These are phyloP conservation scores for Spisula solida DNA, from an alignment of 2,888 invertebrate genomes.

Conservation along the genomic window DNA sequence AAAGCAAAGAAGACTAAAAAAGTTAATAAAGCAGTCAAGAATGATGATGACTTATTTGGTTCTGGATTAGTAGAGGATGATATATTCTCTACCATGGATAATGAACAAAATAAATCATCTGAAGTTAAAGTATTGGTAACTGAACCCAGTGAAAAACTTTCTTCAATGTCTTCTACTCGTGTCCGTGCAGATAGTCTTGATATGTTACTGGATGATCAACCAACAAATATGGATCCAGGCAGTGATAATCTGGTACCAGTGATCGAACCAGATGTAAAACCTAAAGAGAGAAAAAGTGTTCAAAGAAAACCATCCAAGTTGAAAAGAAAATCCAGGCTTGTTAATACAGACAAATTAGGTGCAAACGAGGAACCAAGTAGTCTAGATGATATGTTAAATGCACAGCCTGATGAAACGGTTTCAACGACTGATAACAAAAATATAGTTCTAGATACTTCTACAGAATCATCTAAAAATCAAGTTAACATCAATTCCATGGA, in stretches of 20 bases:
- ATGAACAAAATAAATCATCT: background rate
- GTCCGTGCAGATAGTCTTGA: background rate
- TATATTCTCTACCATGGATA: background rate
- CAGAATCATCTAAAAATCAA: background rate
- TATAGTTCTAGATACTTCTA: background rate
- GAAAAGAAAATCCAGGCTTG: background rate
- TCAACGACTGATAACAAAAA: conserved; percentile 44
- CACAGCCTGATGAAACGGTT: conserved; percentile 57
- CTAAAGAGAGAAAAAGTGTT: background rate
- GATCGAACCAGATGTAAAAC: background rate
- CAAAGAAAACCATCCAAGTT: conserved; percentile 12
- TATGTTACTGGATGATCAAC: background rate
- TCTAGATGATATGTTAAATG: conserved; percentile 47
- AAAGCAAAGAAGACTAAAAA: conserved; percentile 8
- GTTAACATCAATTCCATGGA: background rate
- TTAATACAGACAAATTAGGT: background rate
- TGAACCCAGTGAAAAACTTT: background rate
- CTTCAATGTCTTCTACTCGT: no score
- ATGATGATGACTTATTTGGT: background rate
- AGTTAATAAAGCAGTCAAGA: background rate
- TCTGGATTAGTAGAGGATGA: conserved; percentile 24
- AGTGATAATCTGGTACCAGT: background rate
- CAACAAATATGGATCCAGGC: background rate
- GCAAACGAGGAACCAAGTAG: background rate
- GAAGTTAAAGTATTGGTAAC: background rate